Evolutionary conservation across 2,113 vertebrate genomes (phyloP).

Genomic region (Haemorhous mexicanus): DNA sequence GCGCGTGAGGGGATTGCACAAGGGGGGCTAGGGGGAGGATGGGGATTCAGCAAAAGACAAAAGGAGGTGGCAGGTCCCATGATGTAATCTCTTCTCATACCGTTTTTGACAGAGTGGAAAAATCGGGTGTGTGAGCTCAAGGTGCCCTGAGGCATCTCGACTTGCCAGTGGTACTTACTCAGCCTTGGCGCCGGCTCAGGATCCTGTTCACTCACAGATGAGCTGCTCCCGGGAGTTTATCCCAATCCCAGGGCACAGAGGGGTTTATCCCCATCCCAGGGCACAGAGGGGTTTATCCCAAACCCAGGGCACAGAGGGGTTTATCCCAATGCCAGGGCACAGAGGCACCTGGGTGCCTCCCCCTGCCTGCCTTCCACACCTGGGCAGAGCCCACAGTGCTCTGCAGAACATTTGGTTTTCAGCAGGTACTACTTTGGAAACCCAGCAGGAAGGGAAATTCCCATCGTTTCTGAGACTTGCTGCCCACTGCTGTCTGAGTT

Average conservation of each 20-base stretch:
- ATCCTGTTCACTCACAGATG: not conserved
- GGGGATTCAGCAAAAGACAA: not conserved
- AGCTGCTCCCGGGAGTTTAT: not conserved
- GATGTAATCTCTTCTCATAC: not conserved
- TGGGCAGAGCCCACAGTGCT: not conserved
- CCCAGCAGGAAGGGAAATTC: not conserved
- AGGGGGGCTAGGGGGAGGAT: not conserved
- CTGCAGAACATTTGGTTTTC: not conserved
- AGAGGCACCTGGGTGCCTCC: not conserved
- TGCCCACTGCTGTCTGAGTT: not conserved
- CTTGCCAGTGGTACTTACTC: slow-evolving; percentile 1
- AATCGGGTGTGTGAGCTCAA: slow-evolving; percentile 2
- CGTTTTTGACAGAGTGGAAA: slow-evolving; percentile 26
- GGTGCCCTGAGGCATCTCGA: slow-evolving; percentile 18
- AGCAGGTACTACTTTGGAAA: not conserved
- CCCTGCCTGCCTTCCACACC: not conserved
- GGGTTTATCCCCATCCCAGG: too few species aligned
- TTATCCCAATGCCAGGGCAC: too few species aligned
- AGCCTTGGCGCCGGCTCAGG: not conserved
- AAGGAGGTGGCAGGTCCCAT: not conserved
- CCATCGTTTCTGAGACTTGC: accelerated
- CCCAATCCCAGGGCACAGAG: too few species aligned
- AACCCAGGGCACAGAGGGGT: too few species aligned
- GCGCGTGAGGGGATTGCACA: not conserved
- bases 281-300: too few species aligned